phyloP scores from a whole-genome alignment of 2,797 vertebrate genomes.

The Fratercula arctica region DNA sequence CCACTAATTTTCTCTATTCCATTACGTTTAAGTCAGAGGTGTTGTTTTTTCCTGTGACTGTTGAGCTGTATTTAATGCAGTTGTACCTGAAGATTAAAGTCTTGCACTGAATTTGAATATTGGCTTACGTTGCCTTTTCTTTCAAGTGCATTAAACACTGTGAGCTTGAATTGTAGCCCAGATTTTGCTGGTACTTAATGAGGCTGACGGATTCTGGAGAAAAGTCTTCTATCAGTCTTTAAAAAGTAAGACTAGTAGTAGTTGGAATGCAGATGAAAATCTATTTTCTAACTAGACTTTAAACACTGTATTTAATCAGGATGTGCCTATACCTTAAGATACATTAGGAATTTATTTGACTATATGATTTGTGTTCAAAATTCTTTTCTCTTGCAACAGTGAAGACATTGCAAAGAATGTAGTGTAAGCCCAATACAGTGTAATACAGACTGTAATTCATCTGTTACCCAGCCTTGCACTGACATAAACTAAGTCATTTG shows the following conservation, averaged over 20 bases:
- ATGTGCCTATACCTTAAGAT: background rate
- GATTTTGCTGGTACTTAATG: background rate
- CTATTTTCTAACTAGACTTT: background rate
- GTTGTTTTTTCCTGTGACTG: background rate
- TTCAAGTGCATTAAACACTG: background rate
- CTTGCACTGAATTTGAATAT: background rate
- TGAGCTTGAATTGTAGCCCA: background rate
- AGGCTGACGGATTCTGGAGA: background rate
- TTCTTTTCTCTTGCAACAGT: background rate
- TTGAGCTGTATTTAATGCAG: background rate
- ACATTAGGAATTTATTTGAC: background rate
- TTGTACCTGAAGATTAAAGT: background rate
- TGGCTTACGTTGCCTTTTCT: background rate
- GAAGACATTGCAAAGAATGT: background rate
- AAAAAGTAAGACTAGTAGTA: background rate
- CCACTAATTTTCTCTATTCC: background rate
- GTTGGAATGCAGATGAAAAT: background rate
- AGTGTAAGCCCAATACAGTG: too few relatives aligned
- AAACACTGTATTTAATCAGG: background rate
- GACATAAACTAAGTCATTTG: background rate
- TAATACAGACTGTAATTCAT: background rate
- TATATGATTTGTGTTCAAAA: background rate
- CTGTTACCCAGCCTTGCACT: background rate
- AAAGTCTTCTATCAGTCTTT: background rate
- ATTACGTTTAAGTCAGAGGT: background rate